Conservation (phyloP, 2,888 invertebrate genomes). For the Melikaiella ostensackeni region DNA sequence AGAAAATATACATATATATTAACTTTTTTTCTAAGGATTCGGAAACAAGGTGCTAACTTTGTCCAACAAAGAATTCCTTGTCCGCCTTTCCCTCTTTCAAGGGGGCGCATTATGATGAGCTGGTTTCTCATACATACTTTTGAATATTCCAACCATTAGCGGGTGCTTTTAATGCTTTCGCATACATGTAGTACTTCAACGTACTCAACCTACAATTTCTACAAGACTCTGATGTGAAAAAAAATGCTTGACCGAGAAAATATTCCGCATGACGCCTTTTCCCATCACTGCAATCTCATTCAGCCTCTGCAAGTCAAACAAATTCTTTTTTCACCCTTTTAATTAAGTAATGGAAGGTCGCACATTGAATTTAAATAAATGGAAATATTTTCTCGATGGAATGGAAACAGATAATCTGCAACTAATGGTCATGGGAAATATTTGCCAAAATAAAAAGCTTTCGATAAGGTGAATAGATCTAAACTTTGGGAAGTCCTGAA, state of each 20-base stretch:
- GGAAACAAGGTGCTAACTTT: conserved; percentile 36
- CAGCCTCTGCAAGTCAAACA: neutral
- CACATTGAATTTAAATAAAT: neutral
- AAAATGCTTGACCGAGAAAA: conserved; percentile 21
- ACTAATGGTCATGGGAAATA: too few relatives aligned
- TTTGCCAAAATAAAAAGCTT: too few relatives aligned
- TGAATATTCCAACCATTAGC: conserved; percentile 21
- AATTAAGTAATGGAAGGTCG: neutral
- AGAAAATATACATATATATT: neutral
- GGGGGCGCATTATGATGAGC: conserved; percentile 9
- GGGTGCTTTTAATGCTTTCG: conserved; percentile 23
- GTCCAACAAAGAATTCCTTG: conserved; percentile 27
- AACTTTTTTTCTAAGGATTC: conserved; percentile 25
- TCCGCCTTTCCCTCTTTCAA: neutral
- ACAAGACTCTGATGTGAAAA: neutral
- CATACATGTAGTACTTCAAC: neutral
- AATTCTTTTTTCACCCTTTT: neutral
- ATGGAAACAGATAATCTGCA: too few relatives aligned
- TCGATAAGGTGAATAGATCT: too few relatives aligned
- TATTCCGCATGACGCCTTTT: neutral
- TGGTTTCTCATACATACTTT: conserved; percentile 24
- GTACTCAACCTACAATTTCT: conserved; percentile 19
- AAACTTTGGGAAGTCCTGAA: too few relatives aligned
- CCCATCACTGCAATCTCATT: neutral
- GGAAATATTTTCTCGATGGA: neutral